Percentiles rank a stretch among this genome's conserved stretches.
Conservation (phyloP, 2,888 invertebrate genomes). For the Panopea generosa region DNA sequence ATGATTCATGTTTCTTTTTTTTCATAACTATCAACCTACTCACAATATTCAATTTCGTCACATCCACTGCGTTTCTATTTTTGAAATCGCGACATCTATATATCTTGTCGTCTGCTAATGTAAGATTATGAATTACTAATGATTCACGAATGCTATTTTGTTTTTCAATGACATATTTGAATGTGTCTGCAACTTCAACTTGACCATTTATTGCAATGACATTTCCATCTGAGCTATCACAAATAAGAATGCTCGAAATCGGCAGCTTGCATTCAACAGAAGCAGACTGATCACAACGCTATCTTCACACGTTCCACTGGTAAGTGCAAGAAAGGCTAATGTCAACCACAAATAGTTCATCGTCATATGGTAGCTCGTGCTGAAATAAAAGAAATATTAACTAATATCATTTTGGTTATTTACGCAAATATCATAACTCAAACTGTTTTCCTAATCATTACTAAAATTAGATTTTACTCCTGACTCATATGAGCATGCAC, state of each 20-base stretch:
- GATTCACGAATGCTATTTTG: constrained; percentile 45
- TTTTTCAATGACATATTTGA: constrained; percentile 47
- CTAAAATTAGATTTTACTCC: too few species aligned
- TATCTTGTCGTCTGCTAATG: constrained; percentile 58
- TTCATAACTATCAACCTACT: too few species aligned
- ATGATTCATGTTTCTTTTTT: not conserved
- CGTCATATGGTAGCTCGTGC: too few species aligned
- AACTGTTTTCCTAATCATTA: too few species aligned
- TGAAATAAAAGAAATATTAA: too few species aligned
- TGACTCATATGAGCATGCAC: too few species aligned
- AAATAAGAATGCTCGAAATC: constrained; percentile 37
- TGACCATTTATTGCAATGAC: constrained; percentile 50
- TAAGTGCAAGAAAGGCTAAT: too few species aligned
- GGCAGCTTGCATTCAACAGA: constrained; percentile 57
- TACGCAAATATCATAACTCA: too few species aligned
- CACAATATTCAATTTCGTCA: constrained; percentile 42
- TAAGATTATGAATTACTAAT: constrained; percentile 56
- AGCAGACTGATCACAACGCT: constrained; percentile 52
- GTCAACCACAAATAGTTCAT: too few species aligned
- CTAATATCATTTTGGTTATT: too few species aligned
- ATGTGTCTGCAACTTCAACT: constrained; percentile 18
- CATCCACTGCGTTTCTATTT: constrained; percentile 18
- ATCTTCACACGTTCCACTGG: constrained; percentile 17
- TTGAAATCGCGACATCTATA: constrained; percentile 60
- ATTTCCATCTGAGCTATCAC: constrained; percentile 36